phyloP scores from a whole-genome alignment of 2,888 invertebrate genomes.

The Scrobipalpa costella region DNA sequence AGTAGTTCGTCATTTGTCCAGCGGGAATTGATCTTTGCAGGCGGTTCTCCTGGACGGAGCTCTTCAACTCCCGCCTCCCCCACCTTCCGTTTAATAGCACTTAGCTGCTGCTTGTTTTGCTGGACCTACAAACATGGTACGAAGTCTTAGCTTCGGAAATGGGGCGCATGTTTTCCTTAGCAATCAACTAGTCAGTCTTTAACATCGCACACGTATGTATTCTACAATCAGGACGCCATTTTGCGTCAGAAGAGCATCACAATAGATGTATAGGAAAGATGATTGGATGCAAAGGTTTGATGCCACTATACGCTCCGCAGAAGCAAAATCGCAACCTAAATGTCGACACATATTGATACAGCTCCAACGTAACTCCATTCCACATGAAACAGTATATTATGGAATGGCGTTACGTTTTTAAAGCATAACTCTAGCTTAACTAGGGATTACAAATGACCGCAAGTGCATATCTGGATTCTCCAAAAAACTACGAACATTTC shows the following conservation, averaged over 20 bases:
- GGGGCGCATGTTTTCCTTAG: background rate
- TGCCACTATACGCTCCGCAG: background rate
- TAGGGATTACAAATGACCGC: slow-evolving; percentile 27
- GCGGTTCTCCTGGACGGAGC: slow-evolving; percentile 82
- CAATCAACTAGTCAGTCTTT: background rate
- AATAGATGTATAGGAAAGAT: too few species aligned
- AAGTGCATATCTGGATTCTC: slow-evolving; percentile 78
- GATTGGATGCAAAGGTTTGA: too few species aligned
- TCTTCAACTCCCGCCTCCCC: slow-evolving; percentile 81
- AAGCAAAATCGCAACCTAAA: background rate
- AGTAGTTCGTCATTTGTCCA: slow-evolving; percentile 97
- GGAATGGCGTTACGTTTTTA: background rate
- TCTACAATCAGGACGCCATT: background rate
- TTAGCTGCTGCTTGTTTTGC: slow-evolving; percentile 95
- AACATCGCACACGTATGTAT: background rate
- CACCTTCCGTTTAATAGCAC: slow-evolving; percentile 91
- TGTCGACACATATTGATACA: background rate
- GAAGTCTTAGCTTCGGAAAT: background rate
- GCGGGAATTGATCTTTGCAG: slow-evolving; percentile 88
- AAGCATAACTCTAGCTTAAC: background rate
- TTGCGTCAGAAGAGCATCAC: background rate
- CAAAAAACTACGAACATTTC: slow-evolving; percentile 53
- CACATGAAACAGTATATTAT: background rate
- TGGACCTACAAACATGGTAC: slow-evolving; percentile 85
- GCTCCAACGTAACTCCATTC: background rate